Conservation (phyloP, 2,888 invertebrate species). For the Chelonus formosanus region DNA sequence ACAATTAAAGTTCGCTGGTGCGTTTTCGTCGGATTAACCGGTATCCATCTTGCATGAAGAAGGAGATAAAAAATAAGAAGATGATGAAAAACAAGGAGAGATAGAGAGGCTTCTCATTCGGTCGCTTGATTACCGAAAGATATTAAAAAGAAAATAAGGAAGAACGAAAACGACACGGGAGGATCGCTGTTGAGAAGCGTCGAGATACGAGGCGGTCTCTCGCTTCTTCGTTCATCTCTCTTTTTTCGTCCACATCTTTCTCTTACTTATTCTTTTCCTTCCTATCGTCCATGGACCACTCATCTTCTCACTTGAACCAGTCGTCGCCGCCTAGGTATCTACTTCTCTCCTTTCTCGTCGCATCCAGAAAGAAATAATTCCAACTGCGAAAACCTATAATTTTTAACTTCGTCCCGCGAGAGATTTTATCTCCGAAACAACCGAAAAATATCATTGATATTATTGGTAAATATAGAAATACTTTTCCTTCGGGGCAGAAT, state of each 20-base stretch:
- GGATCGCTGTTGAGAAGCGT: constrained; percentile 26
- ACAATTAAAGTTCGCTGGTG: constrained; percentile 47
- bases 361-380: constrained; percentile 56
- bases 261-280: constrained; percentile 20
- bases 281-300: constrained; percentile 19
- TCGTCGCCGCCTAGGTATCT: constrained; percentile 33
- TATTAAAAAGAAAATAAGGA: constrained; percentile 22
- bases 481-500: constrained; percentile 47
- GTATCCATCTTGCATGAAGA: constrained; percentile 26
- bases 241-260: constrained; percentile 31
- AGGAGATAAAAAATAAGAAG: constrained; percentile 9
- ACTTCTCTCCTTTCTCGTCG: constrained; percentile 29
- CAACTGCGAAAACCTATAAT: constrained; percentile 63
- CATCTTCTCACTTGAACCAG: constrained; percentile 38
- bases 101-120: constrained; percentile 1
- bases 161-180: constrained; percentile 18
- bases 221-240: constrained; percentile 35
- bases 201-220: constrained; percentile 24
- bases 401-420: constrained; percentile 52
- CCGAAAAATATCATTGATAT: constrained; percentile 55
- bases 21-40: constrained; percentile 38
- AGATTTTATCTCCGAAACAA: constrained; percentile 53
- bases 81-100: constrained; percentile 7
- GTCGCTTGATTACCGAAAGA: constrained; percentile 26
- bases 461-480: constrained; percentile 57